Conservation (phyloP, 2,888 invertebrate genomes). For the Temnothorax unifasciatus region DNA sequence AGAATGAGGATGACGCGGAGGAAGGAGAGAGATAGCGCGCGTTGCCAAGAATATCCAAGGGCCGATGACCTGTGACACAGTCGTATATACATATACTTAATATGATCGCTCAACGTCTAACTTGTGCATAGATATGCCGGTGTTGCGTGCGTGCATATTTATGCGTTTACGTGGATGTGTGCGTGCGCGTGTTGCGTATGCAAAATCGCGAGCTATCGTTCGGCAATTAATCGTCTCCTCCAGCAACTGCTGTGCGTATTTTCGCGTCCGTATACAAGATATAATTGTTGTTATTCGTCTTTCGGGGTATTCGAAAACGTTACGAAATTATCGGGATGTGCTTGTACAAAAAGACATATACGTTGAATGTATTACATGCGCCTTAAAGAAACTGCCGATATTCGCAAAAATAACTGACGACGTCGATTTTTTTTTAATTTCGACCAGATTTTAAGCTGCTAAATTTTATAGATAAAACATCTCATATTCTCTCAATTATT, state of each 20-base stretch:
- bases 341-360: background rate
- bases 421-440: background rate
- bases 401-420: background rate
- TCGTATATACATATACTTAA: slow-evolving; percentile 74
- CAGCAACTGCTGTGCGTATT: background rate
- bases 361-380: background rate
- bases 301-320: background rate
- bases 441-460: background rate
- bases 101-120: slow-evolving; percentile 79
- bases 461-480: background rate
- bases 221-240: slow-evolving; percentile 37
- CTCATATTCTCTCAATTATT: background rate
- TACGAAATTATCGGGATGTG: background rate
- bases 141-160: slow-evolving; percentile 34
- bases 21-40: slow-evolving; percentile 73
- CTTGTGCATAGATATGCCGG: slow-evolving; percentile 60
- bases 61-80: slow-evolving; percentile 82
- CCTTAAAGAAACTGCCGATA: background rate
- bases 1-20: slow-evolving; percentile 66
- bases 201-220: slow-evolving; percentile 33
- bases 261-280: slow-evolving; percentile 7
- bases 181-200: slow-evolving; percentile 8
- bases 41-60: slow-evolving; percentile 82
- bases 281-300: slow-evolving; percentile 18
- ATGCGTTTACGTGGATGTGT: slow-evolving; percentile 1